phyloP scores from a whole-genome alignment of 2,113 vertebrate species.

The Riparia riparia region DNA sequence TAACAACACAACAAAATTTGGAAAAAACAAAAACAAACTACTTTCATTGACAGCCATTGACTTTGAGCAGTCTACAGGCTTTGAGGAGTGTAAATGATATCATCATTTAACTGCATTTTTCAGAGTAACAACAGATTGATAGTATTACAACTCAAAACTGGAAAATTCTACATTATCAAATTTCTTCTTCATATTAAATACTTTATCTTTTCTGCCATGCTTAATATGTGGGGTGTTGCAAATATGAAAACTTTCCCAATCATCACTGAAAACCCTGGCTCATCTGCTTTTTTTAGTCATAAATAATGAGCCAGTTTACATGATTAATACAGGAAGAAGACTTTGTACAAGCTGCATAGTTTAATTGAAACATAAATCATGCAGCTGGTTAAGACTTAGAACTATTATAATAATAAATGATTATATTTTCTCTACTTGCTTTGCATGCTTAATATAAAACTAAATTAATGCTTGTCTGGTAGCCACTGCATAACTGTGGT shows the following conservation, averaged over 20 bases:
- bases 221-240: constrained; percentile 16
- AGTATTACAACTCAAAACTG: neutral
- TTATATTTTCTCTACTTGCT: constrained; percentile 56
- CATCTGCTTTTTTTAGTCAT: constrained; percentile 30
- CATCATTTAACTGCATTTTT: neutral
- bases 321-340: constrained; percentile 63
- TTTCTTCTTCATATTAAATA: neutral
- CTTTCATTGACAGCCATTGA: neutral
- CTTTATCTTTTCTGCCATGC: neutral
- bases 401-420: constrained; percentile 59
- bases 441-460: constrained; percentile 55
- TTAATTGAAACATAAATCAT: constrained; percentile 72
- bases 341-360: constrained; percentile 50
- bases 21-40: neutral
- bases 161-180: neutral
- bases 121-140: neutral
- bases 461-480: constrained; percentile 57
- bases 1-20: neutral
- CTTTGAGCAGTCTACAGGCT: neutral
- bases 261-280: neutral
- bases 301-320: constrained; percentile 51
- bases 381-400: constrained; percentile 52
- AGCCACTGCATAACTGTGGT: neutral
- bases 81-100: neutral
- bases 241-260: constrained; percentile 15